Percentiles rank a stretch among this genome's conserved stretches.
These are phyloP conservation scores for Platycheirus rosarum DNA, from an alignment of 2,888 invertebrate genomes.

Conservation along the genomic window DNA sequence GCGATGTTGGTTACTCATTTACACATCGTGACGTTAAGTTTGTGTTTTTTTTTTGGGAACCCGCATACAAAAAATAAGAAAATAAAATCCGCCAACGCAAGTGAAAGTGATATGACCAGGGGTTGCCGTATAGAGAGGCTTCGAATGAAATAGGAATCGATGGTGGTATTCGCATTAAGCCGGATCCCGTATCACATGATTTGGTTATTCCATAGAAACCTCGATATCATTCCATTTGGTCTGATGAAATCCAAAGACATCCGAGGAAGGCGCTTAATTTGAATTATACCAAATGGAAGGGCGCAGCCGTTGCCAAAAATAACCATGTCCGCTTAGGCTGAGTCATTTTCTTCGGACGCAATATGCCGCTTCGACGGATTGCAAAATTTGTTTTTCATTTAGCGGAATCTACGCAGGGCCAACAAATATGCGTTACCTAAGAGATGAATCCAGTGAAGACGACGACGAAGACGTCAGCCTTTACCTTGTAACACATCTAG, in stretches of 20 bases:
- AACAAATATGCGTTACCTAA: conserved; percentile 53
- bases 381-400: conserved; percentile 49
- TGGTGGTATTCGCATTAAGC: conserved; percentile 42
- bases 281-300: conserved; percentile 3
- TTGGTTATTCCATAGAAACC: conserved; percentile 38
- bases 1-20: conserved; percentile 44
- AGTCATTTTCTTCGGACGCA: conserved; percentile 43
- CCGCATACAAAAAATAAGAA: conserved; percentile 27
- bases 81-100: conserved; percentile 69
- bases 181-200: conserved; percentile 44
- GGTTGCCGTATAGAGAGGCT: conserved; percentile 39
- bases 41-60: conserved; percentile 35
- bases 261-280: not conserved
- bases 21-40: conserved; percentile 15
- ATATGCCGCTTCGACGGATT: conserved; percentile 25
- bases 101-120: conserved; percentile 69
- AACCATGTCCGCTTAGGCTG: conserved; percentile 59
- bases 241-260: conserved; percentile 51
- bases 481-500: conserved; percentile 63
- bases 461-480: conserved; percentile 60
- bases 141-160: conserved; percentile 51
- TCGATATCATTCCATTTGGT: conserved; percentile 17
- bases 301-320: conserved; percentile 7
- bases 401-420: conserved; percentile 49
- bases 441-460: conserved; percentile 37